Conservation (phyloP, 2,888 invertebrate species). For the Busseola fusca region DNA sequence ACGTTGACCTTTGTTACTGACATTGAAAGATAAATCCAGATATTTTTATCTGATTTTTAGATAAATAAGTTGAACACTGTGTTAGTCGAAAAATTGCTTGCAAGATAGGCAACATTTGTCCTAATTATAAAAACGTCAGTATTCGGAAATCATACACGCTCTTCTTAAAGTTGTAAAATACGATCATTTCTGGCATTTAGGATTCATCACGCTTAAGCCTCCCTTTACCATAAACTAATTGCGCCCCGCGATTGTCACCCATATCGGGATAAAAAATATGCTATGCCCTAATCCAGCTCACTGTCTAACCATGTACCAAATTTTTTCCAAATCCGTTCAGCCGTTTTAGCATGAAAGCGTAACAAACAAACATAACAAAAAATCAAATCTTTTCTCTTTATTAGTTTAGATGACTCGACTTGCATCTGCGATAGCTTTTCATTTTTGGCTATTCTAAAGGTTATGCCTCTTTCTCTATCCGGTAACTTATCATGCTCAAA, state of each 20-base stretch:
- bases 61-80: neutral
- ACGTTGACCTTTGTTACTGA: conserved; percentile 8
- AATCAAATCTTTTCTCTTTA: too few species aligned
- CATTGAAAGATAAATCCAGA: neutral
- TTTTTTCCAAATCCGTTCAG: too few species aligned
- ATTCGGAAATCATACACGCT: neutral
- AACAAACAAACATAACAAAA: too few species aligned
- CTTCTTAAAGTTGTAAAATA: neutral
- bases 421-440: neutral
- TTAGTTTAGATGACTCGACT: neutral
- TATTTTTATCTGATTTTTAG: neutral
- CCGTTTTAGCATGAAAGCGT: too few species aligned
- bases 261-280: too few species aligned
- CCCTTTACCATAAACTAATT: neutral
- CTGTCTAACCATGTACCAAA: too few species aligned
- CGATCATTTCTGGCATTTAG: neutral
- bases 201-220: neutral
- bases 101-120: neutral
- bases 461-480: neutral
- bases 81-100: neutral
- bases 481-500: neutral
- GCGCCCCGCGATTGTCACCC: neutral
- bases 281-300: too few species aligned
- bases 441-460: neutral
- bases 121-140: neutral